These are phyloP conservation scores for Periparus ater DNA, from an alignment of 2,797 vertebrate genomes.

Conservation along the genomic window DNA sequence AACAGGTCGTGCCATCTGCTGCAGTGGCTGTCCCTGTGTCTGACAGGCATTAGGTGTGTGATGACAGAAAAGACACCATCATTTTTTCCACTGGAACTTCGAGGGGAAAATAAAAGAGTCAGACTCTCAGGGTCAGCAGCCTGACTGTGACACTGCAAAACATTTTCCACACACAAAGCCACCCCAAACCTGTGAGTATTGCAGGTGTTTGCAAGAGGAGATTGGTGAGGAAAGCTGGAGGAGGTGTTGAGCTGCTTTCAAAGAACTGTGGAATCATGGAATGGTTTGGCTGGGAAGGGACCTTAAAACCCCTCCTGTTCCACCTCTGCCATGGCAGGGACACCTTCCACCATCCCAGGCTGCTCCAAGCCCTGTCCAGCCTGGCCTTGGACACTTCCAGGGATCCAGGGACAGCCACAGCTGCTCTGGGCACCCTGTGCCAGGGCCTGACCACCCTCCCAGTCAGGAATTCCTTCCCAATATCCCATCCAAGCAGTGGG, in stretches of 20 bases:
- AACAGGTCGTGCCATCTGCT: not conserved
- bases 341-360: accelerated
- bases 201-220: not conserved
- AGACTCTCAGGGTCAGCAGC: not conserved
- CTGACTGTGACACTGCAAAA: not conserved
- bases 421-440: accelerated
- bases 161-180: not conserved
- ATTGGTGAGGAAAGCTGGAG: not conserved
- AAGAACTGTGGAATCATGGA: accelerated
- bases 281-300: not conserved
- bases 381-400: not conserved
- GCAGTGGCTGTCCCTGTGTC: not conserved
- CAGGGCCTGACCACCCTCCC: accelerated
- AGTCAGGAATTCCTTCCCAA: not conserved
- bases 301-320: not conserved
- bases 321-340: not conserved
- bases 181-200: accelerated
- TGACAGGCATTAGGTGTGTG: not conserved
- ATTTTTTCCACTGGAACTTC: not conserved
- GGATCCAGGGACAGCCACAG: not conserved
- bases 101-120: not conserved
- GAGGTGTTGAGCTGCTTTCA: not conserved
- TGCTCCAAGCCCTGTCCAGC: not conserved
- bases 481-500: accelerated
- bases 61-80: not conserved